Base-by-base conservation (phyloP, 2,797 vertebrate species). In the Allobates femoralis region DNA sequence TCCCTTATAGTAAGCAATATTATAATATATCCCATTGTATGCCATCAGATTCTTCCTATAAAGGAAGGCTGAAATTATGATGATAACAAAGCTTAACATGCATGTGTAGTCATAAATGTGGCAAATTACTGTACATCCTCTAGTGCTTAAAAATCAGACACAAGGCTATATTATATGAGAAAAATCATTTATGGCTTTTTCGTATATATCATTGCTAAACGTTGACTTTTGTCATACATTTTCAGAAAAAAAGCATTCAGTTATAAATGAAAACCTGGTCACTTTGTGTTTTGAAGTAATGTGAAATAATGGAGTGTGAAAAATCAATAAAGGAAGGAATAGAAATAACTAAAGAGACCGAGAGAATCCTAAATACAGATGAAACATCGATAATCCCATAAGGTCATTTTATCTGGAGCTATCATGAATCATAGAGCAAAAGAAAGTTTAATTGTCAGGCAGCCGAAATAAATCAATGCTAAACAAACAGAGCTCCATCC, bases 311-410 rank as follows among this genome's bases (percentile, higher is more conserved):
- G 10, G 67, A 41, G 8, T 37, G 67, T 8, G 5, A 10, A 69
- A 12, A 69, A 41, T 69, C 67, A 69, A 67, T 67, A 34, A 34
- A 4, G 21, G 6, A 69, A 11, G 4, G 64, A 19, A 28, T 10
- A 69, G 67, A 37, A 41, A 37, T 37, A 41, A 41, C 8, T 3
- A 69, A 21, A 41, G 34, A 69, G 21, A 34, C 67, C 10, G 32
- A 21, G 34, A 69, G 67, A 41, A 69, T 69, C 19, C 67, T 69
- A 41, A 69, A 69, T 69, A 69, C 34, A 69, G 32, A 69, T 23
- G 21, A 69, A 69, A 69, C 19, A 69, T 69, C 32, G 23, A 69
- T 69, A 69, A 69, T 69, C 32, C 21, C 67, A 69, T 69, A 69
- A 37, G 67, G 67, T 69, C 67, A 41, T 69, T 8, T 69, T 69